These are phyloP conservation scores for Platycnemis pennipes DNA, from an alignment of 2,888 invertebrate species.

Conservation along the genomic window DNA sequence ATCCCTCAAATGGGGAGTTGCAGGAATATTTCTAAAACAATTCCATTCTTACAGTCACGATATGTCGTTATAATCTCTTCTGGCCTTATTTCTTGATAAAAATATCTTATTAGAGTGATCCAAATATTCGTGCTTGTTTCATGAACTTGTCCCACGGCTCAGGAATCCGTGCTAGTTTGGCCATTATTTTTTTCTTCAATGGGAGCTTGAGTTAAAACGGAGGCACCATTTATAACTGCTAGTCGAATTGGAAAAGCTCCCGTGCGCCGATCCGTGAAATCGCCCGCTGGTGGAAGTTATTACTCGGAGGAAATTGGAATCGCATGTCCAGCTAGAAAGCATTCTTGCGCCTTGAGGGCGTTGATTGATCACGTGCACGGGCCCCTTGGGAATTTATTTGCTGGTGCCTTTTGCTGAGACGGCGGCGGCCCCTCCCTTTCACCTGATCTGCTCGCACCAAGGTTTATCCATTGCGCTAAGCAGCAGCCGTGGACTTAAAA, in stretches of 20 bases:
- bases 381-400: too few relatives aligned
- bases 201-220: not conserved
- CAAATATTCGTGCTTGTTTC: not conserved
- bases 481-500: not conserved
- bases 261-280: not conserved
- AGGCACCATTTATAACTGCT: not conserved
- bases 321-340: constrained; percentile 23
- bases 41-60: too few relatives aligned
- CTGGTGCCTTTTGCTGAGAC: not conserved
- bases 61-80: too few relatives aligned
- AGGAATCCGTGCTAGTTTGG: not conserved
- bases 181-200: not conserved
- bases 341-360: not conserved
- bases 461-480: not conserved
- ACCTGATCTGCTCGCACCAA: not conserved
- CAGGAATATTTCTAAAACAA: too few relatives aligned
- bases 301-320: not conserved
- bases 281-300: not conserved
- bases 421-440: not conserved
- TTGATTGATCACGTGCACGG: not conserved
- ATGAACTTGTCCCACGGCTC: not conserved
- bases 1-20: too few relatives aligned
- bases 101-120: too few relatives aligned
- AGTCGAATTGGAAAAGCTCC: not conserved
- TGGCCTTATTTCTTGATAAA: too few relatives aligned